These are phyloP conservation scores for Pelodytes ibericus DNA, from an alignment of 2,797 vertebrate genomes.

Conservation along the genomic window DNA sequence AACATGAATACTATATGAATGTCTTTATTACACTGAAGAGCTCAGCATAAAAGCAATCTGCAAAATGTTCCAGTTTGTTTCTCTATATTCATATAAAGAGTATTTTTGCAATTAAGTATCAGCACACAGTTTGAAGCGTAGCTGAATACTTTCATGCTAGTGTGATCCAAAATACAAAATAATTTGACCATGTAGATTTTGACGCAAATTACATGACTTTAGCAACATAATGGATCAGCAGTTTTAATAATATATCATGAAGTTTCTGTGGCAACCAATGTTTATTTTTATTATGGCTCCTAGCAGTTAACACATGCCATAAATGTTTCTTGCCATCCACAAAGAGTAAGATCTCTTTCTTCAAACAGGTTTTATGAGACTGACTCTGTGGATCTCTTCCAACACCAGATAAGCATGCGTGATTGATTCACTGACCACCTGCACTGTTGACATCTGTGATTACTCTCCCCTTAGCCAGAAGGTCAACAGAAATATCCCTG, in stretches of 20 bases:
- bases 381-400: constrained; percentile 59
- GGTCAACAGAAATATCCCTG: constrained; percentile 20
- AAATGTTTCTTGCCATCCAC: constrained; percentile 4
- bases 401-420: constrained; percentile 57
- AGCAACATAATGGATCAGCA: too few species aligned
- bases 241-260: not conserved
- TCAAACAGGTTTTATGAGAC: constrained; percentile 63
- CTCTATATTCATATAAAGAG: too few species aligned
- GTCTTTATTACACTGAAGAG: too few species aligned
- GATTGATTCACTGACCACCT: constrained; percentile 60
- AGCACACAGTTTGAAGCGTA: too few species aligned
- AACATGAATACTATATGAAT: too few species aligned
- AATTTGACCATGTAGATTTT: too few species aligned
- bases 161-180: too few species aligned
- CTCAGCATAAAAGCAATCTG: too few species aligned
- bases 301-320: not conserved
- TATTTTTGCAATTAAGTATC: too few species aligned
- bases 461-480: constrained; percentile 37
- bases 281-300: constrained; percentile 1
- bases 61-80: too few species aligned
- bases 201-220: too few species aligned
- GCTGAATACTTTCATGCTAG: too few species aligned
- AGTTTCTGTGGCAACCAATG: constrained; percentile 2
- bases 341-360: constrained; percentile 51
- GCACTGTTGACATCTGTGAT: constrained; percentile 61